These are phyloP conservation scores for Poecilus cupreus DNA, from an alignment of 2,888 invertebrate genomes.

Conservation along the genomic window DNA sequence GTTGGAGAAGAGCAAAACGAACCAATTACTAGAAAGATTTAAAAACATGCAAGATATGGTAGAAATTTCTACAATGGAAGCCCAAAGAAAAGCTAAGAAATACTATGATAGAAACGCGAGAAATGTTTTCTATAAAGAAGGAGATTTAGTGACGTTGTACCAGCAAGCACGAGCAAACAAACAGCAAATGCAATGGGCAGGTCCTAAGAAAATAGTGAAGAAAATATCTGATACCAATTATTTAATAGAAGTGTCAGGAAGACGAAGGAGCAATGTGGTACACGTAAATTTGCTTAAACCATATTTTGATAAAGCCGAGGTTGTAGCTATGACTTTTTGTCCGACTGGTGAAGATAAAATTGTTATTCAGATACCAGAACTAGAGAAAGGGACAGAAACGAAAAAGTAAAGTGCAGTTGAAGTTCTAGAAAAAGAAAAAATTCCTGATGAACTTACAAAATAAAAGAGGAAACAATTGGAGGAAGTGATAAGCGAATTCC, in stretches of 20 bases:
- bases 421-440: conserved; percentile 13
- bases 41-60: conserved; percentile 12
- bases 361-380: not conserved
- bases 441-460: not conserved
- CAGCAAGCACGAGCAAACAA: conserved; percentile 18
- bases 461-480: not conserved
- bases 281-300: conserved; percentile 33
- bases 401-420: not conserved
- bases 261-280: not conserved
- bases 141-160: not conserved
- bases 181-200: conserved; percentile 25
- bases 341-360: not conserved
- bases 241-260: conserved; percentile 1
- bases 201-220: conserved; percentile 26
- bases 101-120: conserved; percentile 6
- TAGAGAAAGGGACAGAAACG: not conserved
- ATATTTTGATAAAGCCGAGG: conserved; percentile 31
- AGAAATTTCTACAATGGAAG: not conserved
- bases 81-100: not conserved
- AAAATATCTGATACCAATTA: conserved; percentile 39
- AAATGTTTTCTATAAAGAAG: not conserved
- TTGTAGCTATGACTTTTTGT: not conserved
- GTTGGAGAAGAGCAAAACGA: too few species aligned
- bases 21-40: not conserved
- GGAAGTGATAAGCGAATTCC: not conserved